These are phyloP conservation scores for Pachyseris speciosa DNA, from an alignment of 64 coral and sea anemone genomes.

Conservation along the genomic window DNA sequence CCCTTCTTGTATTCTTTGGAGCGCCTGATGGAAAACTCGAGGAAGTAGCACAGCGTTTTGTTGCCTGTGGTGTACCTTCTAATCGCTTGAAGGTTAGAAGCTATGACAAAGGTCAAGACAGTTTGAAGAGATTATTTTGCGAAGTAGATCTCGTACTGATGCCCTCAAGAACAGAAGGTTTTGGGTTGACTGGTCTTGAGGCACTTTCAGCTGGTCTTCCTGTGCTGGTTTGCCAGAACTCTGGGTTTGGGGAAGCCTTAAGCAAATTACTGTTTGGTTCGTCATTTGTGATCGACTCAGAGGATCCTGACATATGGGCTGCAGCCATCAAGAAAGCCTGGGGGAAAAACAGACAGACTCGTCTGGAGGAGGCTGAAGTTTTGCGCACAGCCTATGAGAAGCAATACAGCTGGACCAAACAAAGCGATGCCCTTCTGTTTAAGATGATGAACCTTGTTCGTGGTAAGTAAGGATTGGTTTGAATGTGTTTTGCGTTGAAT, in stretches of 20 bases:
- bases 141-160: neutral
- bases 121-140: neutral
- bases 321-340: neutral
- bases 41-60: neutral
- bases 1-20: neutral
- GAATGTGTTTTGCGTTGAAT: no score
- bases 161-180: neutral
- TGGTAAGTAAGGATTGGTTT: no score
- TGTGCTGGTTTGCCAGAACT: neutral
- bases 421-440: no score
- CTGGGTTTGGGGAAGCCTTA: neutral
- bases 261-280: neutral
- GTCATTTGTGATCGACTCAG: neutral
- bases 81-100: neutral
- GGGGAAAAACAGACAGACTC: neutral
- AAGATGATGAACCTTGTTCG: no score
- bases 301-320: neutral
- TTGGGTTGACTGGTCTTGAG: constrained; percentile 5
- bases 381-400: neutral
- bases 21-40: neutral
- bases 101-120: neutral
- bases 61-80: neutral
- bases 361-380: neutral
- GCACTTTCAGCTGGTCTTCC: constrained; percentile 17
- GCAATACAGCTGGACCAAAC: no score